phyloP scores from a whole-genome alignment of 2,113 vertebrate species.

The Hypocryptadius cinnamomeus region DNA sequence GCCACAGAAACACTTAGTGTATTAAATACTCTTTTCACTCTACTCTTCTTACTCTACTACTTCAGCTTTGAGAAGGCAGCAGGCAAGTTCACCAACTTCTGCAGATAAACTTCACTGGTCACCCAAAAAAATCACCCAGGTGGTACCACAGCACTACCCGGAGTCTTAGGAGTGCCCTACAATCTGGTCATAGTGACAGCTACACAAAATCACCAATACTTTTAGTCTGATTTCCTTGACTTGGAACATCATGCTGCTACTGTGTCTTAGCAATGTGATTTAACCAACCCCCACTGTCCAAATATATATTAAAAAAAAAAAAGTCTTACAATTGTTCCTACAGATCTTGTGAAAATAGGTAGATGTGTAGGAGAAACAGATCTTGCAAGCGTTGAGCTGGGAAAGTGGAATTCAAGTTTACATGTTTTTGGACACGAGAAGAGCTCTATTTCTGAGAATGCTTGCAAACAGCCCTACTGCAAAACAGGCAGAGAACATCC shows the following conservation, averaged over 20 bases:
- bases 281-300: neutral
- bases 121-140: neutral
- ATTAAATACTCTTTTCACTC: neutral
- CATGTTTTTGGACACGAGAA: neutral
- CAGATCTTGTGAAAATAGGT: neutral
- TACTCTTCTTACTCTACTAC: neutral
- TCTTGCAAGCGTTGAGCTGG: neutral
- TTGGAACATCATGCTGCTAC: neutral
- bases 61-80: neutral
- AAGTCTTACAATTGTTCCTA: neutral
- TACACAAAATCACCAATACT: neutral
- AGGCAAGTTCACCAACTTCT: neutral
- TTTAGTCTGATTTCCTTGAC: neutral
- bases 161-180: neutral
- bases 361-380: neutral
- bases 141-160: neutral
- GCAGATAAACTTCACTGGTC: neutral
- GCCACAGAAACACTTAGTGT: neutral
- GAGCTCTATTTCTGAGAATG: neutral
- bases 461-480: neutral
- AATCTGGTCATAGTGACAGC: neutral
- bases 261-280: neutral
- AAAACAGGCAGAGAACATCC: neutral
- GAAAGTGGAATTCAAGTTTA: neutral
- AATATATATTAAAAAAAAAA: neutral